Conservation (phyloP, 2,113 vertebrate species). For the Naja naja region DNA sequence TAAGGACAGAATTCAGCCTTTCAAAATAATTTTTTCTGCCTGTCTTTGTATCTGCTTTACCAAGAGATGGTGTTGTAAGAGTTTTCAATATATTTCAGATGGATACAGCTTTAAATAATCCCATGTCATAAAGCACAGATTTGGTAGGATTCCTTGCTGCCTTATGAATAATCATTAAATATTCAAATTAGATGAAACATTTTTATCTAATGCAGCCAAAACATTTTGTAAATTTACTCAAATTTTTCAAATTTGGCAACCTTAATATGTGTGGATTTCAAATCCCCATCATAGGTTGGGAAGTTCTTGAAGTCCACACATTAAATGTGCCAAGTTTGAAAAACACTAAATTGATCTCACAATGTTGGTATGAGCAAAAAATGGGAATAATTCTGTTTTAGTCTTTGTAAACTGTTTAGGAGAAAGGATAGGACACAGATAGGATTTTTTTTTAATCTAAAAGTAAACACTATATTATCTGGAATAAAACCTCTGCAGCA, state of each 20-base stretch:
- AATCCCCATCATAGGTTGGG: background rate
- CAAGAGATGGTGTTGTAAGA: background rate
- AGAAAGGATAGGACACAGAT: background rate
- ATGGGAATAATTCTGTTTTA: background rate
- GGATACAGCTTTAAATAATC: background rate
- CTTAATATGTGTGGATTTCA: background rate
- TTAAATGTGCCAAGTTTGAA: background rate
- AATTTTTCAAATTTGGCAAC: background rate
- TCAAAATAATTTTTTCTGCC: background rate
- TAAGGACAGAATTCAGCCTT: constrained; percentile 44
- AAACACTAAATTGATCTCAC: background rate
- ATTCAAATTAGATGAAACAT: no score
- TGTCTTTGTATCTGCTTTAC: background rate
- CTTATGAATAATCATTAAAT: background rate
- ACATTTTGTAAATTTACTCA: no score
- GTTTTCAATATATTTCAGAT: background rate
- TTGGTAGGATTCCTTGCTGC: background rate
- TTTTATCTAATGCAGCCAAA: no score
- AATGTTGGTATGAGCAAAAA: background rate
- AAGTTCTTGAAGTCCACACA: background rate
- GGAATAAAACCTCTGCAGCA: background rate
- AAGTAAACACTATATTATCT: background rate
- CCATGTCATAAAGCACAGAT: background rate
- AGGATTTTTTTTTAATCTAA: background rate
- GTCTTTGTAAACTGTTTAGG: background rate